phyloP scores from a whole-genome alignment of 2,797 vertebrate species.

The Margarornis squamiger region DNA sequence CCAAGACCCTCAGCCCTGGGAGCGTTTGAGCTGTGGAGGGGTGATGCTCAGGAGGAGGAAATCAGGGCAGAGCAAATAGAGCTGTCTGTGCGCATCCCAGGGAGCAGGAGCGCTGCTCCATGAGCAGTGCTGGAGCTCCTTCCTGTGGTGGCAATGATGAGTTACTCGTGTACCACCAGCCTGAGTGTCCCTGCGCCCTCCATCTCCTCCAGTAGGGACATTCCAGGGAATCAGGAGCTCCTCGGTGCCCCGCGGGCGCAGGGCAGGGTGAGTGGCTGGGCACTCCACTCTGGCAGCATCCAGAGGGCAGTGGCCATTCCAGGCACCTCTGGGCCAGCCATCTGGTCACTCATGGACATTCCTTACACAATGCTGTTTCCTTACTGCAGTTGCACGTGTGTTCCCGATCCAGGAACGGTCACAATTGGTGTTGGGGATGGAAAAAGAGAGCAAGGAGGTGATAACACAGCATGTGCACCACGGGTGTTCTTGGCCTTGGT shows the following conservation, averaged over 20 bases:
- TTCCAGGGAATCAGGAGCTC: rapidly evolving
- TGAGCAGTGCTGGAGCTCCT: constrained; percentile 50
- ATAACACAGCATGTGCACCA: rapidly evolving
- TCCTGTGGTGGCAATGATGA: constrained; percentile 32
- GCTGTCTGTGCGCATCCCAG: rapidly evolving
- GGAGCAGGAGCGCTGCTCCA: not conserved
- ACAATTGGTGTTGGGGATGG: rapidly evolving
- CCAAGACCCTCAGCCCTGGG: rapidly evolving
- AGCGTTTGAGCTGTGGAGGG: rapidly evolving
- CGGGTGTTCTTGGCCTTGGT: rapidly evolving
- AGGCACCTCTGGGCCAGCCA: rapidly evolving
- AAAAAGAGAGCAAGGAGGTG: rapidly evolving
- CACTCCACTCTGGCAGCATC: rapidly evolving
- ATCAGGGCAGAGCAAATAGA: not conserved
- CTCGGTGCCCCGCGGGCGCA: rapidly evolving
- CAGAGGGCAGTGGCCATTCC: rapidly evolving
- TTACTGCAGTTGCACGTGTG: rapidly evolving
- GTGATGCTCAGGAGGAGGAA: not conserved
- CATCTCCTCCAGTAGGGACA: not conserved
- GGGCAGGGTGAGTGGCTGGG: rapidly evolving
- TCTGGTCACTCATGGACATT: rapidly evolving
- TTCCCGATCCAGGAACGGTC: rapidly evolving
- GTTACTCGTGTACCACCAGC: not conserved
- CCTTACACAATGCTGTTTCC: rapidly evolving
- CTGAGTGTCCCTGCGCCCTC: rapidly evolving